Evolutionary conservation across 2,888 invertebrate genomes (phyloP).

Genomic region (Hetaerina titia): DNA sequence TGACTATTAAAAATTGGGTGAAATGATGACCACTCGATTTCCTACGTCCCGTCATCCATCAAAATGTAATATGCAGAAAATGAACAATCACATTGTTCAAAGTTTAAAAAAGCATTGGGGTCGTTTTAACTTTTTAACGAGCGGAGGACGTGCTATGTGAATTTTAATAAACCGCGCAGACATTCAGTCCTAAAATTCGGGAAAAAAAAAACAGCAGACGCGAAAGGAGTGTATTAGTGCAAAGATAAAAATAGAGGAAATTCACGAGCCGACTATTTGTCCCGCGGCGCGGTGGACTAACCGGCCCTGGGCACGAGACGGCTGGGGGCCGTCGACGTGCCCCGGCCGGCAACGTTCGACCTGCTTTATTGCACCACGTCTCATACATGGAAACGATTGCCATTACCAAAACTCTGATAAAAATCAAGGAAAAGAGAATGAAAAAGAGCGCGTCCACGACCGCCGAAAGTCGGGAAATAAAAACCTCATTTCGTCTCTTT

Average conservation of each 20-base stretch:
- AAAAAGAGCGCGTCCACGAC: background rate
- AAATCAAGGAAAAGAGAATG: background rate
- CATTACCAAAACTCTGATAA: background rate
- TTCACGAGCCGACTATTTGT: background rate
- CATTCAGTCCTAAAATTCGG: background rate
- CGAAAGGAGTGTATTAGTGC: background rate
- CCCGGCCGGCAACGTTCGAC: background rate
- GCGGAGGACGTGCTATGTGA: background rate
- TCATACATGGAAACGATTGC: background rate
- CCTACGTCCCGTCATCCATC: background rate
- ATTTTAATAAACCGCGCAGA: background rate
- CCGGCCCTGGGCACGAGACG: background rate
- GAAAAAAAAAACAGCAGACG: background rate
- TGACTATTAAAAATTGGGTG: background rate
- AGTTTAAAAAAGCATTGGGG: background rate
- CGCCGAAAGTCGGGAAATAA: background rate
- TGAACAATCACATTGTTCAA: background rate
- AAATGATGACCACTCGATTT: background rate
- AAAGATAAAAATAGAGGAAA: background rate
- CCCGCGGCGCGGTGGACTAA: background rate
- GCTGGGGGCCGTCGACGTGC: background rate
- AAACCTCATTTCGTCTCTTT: background rate
- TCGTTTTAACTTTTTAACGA: background rate
- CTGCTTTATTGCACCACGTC: background rate
- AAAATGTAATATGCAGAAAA: background rate